Evolutionary conservation across 2,888 invertebrate species (phyloP), one percentile per base, ranked within the genome.

Genomic region (Lypha dubia): DNA sequence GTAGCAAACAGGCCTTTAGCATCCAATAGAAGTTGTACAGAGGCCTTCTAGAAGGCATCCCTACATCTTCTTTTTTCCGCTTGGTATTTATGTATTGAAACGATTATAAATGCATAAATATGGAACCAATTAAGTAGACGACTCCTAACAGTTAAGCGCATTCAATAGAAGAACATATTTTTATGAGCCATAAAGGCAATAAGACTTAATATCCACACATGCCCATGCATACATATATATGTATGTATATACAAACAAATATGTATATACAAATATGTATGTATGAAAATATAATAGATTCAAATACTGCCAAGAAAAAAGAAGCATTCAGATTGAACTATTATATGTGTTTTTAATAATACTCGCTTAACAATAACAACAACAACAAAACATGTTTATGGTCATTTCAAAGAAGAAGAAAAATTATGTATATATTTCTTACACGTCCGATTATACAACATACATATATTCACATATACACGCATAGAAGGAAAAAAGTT

Each of bases 291-390:
- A 38, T 5, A 62, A 24, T 28, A 46, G 28, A 46, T 53, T 56
- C 35, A 32, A 53, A 58, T 24, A n/a, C n/a, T n/a, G n/a, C n/a
- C n/a, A n/a, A 28, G 15, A n/a, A 24, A n/a, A 3, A 15, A 44
- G 62, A 73, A 51, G 49, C 82, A 44, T 9, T 8, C 1, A 83
- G 20, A 46, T 56, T 38, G 1, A 35, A 58, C 5, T 53, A 53
- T 17, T 62, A 85, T 88, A 65, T 90, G 87, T 89, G 87, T 88
- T 88, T 87, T 89, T 88, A 87, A 88, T 89, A 87, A 88, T 88
- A 89, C 15, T 20, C 2, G 32, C 15, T n/a, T 1, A 13, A 46
- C 17, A n/a, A n/a, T n/a, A 9, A 35, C 9, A 44, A 46, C 51
- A 51, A 74, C 79, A 86, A 84, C 87, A 88, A 88, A 87, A 88